Conservation (phyloP, 1,140 invertebrate species). For the Trichogramma pretiosum region DNA sequence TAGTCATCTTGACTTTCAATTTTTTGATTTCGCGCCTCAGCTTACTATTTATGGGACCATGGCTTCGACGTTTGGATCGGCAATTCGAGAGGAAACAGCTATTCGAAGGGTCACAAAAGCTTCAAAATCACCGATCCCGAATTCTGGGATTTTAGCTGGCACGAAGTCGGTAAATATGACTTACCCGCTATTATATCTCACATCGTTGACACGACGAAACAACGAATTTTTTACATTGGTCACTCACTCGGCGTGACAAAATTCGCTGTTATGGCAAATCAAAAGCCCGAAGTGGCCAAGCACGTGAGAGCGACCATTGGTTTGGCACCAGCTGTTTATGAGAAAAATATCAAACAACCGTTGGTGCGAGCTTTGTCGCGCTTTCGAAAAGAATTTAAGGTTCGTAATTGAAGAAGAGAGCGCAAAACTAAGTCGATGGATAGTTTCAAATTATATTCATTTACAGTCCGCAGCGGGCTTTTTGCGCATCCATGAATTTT, state of each 20-base stretch:
- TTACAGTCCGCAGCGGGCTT: too few relatives aligned
- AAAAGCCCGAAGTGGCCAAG: slow-evolving; percentile 43
- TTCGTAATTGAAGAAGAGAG: not conserved
- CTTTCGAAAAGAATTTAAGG: slow-evolving; percentile 47
- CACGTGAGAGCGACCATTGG: slow-evolving; percentile 50
- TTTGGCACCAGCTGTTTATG: slow-evolving; percentile 66
- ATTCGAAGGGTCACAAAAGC: slow-evolving; percentile 44
- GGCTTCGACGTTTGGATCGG: slow-evolving; percentile 73
- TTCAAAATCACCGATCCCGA: slow-evolving; percentile 38
- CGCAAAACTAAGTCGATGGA: not conserved
- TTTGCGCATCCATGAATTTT: not conserved
- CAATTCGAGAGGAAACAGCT: slow-evolving; percentile 58
- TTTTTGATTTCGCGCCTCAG: slow-evolving; percentile 34
- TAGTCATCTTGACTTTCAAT: not conserved
- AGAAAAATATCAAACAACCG: slow-evolving; percentile 61
- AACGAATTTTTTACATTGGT: slow-evolving; percentile 45
- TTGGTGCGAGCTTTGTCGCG: slow-evolving; percentile 51
- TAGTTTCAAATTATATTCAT: not conserved
- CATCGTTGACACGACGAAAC: slow-evolving; percentile 37
- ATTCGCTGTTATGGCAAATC: slow-evolving; percentile 53
- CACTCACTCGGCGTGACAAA: slow-evolving; percentile 56
- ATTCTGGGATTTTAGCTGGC: slow-evolving; percentile 67
- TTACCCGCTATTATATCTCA: slow-evolving; percentile 56
- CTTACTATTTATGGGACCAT: slow-evolving; percentile 56
- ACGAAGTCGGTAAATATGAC: slow-evolving; percentile 58